A percentile compares a stretch with the other conserved stretches of the same genome.
These are phyloP conservation scores for Suricata suricatta DNA, from an alignment of 2,113 vertebrate genomes.

Conservation along the genomic window DNA sequence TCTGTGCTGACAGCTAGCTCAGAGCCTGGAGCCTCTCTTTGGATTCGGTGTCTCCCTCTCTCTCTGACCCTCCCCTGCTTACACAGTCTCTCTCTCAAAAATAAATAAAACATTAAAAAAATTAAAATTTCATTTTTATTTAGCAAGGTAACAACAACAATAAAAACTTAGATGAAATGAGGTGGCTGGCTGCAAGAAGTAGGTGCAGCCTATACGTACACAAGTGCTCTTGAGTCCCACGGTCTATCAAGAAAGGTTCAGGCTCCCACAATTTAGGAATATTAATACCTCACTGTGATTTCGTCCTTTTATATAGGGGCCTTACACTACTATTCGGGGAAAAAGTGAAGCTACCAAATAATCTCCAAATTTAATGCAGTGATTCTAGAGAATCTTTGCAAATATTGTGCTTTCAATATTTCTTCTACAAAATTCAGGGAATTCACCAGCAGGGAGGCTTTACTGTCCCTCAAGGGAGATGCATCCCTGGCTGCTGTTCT, in stretches of 20 bases:
- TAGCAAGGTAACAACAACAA: neutral
- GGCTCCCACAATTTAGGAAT: neutral
- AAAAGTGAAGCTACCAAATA: neutral
- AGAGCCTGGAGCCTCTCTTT: too few species aligned
- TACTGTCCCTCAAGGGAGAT: neutral
- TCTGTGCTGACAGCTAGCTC: too few species aligned
- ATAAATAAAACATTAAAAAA: too few species aligned
- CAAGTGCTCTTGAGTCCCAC: neutral
- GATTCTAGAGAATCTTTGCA: neutral
- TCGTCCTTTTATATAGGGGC: neutral
- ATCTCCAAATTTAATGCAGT: neutral
- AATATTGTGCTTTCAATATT: neutral
- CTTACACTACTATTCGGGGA: neutral
- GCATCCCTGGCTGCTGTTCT: neutral
- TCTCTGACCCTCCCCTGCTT: too few species aligned
- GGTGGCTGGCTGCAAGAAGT: neutral
- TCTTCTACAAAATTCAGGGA: neutral
- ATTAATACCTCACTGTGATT: neutral
- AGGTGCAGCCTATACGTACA: neutral
- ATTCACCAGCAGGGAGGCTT: neutral
- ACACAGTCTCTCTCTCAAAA: too few species aligned
- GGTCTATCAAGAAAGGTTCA: neutral
- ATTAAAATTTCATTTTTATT: neutral
- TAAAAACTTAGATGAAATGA: neutral
- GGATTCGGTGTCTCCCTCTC: too few species aligned